These are phyloP conservation scores for Clinocottus analis DNA, from an alignment of 2,113 vertebrate species.

Conservation along the genomic window DNA sequence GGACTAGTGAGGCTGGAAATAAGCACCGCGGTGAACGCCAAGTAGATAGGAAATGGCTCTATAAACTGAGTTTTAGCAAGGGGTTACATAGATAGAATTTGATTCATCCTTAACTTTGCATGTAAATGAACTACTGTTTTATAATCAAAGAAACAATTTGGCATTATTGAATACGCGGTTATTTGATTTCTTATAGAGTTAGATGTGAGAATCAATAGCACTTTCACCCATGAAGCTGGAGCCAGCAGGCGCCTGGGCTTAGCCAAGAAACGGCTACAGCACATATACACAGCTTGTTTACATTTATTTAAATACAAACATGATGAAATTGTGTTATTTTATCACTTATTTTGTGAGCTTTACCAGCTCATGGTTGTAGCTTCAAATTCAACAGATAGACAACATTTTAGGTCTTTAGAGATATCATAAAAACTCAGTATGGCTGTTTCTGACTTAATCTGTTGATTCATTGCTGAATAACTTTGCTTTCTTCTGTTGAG, in stretches of 20 bases:
- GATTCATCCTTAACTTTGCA: neutral
- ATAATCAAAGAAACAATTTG: neutral
- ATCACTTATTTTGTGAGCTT: neutral
- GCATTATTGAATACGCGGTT: neutral
- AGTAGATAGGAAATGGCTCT: slow-evolving; percentile 2
- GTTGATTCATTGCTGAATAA: neutral
- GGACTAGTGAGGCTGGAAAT: slow-evolving; percentile 24
- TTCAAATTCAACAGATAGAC: neutral
- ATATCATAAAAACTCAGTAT: no score
- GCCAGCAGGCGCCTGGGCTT: neutral
- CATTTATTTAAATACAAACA: neutral
- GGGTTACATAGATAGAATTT: neutral
- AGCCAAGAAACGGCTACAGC: neutral
- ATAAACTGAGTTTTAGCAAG: neutral
- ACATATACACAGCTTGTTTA: neutral
- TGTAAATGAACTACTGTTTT: neutral
- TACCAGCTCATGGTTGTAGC: neutral
- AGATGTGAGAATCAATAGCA: neutral
- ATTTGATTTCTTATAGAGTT: neutral
- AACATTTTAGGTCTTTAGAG: no score
- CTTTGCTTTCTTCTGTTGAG: neutral
- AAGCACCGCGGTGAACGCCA: neutral
- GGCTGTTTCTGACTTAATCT: neutral
- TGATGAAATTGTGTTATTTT: neutral
- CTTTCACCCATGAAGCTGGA: neutral